phyloP scores from a whole-genome alignment of 2,888 invertebrate genomes.

The Lasius platythorax region DNA sequence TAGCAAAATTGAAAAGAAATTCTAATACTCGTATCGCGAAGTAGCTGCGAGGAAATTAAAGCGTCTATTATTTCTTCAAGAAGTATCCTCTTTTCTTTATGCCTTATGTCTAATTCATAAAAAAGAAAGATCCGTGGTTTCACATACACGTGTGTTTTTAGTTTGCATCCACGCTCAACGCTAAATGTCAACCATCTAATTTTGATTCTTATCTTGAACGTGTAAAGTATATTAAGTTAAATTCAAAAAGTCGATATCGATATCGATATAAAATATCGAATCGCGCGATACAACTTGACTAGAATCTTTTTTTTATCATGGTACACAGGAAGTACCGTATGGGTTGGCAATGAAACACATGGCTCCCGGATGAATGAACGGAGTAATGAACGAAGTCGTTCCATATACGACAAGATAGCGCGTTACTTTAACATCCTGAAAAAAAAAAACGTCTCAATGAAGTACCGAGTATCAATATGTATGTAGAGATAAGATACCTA shows the following conservation, averaged over 20 bases:
- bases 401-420: slow-evolving; percentile 7
- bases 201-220: neutral
- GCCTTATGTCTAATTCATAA: neutral
- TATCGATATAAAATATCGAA: neutral
- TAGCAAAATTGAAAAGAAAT: slow-evolving; percentile 8
- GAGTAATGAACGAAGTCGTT: slow-evolving; percentile 58
- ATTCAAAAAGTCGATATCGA: neutral
- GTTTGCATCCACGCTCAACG: neutral
- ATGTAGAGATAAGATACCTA: neutral
- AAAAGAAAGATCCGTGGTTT: neutral
- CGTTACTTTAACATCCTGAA: slow-evolving; percentile 23
- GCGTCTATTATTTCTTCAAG: neutral
- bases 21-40: neutral
- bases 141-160: neutral
- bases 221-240: neutral
- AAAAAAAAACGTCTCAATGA: slow-evolving; percentile 21
- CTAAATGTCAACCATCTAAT: neutral
- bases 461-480: neutral
- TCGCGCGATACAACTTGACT: neutral
- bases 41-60: neutral
- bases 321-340: slow-evolving; percentile 64
- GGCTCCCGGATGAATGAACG: slow-evolving; percentile 69
- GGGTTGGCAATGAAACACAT: slow-evolving; percentile 66
- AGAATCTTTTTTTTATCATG: slow-evolving; percentile 48
- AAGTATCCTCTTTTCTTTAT: neutral